phyloP scores from a whole-genome alignment of 2,888 invertebrate genomes.

The Sepiola atlantica region DNA sequence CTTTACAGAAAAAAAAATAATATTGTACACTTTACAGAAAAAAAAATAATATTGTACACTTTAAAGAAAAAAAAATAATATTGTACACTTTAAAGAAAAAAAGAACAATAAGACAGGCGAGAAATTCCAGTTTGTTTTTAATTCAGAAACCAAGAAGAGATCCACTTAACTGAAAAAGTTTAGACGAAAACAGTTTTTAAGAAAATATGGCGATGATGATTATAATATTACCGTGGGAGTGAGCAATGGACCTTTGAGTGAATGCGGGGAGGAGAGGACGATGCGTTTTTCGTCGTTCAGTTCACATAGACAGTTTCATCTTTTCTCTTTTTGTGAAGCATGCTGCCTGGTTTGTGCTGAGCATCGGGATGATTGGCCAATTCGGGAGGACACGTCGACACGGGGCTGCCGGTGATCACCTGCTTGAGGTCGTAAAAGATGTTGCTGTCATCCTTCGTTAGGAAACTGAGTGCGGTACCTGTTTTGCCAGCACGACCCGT shows the following conservation, averaged over 20 bases:
- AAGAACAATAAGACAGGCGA: neutral
- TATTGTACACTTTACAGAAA: too few relatives aligned
- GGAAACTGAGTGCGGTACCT: slow-evolving; percentile 95
- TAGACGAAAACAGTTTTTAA: neutral
- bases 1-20: too few relatives aligned
- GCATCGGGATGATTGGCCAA: slow-evolving; percentile 98
- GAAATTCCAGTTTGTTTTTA: neutral
- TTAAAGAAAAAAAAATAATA: too few relatives aligned
- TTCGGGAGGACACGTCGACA: slow-evolving; percentile 95
- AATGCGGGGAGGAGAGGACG: neutral
- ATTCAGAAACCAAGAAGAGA: neutral
- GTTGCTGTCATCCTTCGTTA: slow-evolving; percentile 95
- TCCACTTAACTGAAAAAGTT: neutral
- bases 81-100: neutral
- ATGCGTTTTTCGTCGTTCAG: neutral
- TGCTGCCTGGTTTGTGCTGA: slow-evolving; percentile 96
- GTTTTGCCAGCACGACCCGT: slow-evolving; percentile 99
- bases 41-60: too few relatives aligned
- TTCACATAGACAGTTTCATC: slow-evolving; percentile 67
- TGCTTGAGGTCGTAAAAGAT: slow-evolving; percentile 98
- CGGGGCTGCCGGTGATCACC: slow-evolving; percentile 87
- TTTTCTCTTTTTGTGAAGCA: slow-evolving; percentile 85
- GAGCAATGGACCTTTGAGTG: neutral
- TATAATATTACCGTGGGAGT: neutral
- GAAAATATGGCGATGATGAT: neutral